Conservation (phyloP, 2,113 vertebrate species). For the Anas platyrhynchos region DNA sequence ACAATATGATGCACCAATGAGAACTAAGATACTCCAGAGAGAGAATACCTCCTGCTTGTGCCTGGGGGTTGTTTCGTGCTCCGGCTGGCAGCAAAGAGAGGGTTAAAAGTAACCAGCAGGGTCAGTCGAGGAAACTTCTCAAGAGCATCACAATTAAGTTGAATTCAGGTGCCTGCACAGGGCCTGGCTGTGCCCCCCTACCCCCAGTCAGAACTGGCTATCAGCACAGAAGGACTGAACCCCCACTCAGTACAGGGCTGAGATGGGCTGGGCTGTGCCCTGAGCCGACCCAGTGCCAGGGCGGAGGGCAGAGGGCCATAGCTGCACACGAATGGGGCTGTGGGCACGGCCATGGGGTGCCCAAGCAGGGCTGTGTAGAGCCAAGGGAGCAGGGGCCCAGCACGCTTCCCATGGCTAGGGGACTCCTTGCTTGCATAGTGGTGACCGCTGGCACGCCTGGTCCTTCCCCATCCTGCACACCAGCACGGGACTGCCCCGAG, state of each 20-base stretch:
- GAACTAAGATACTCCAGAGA: constrained; percentile 65
- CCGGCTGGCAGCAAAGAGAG: constrained; percentile 86
- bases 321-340: background rate
- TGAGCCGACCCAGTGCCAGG: background rate
- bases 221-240: background rate
- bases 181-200: background rate
- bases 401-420: background rate
- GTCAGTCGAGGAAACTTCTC: constrained; percentile 71
- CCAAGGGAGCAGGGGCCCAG: background rate
- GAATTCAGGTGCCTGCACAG: background rate
- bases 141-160: constrained; percentile 21
- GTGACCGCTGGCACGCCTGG: background rate
- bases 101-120: constrained; percentile 80
- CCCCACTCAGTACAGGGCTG: background rate
- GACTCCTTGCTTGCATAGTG: background rate
- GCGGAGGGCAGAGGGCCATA: background rate
- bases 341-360: background rate
- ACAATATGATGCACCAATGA: constrained; percentile 49
- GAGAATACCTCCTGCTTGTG: constrained; percentile 96
- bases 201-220: background rate
- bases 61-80: constrained; percentile 92
- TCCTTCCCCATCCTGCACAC: background rate
- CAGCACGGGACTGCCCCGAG: background rate
- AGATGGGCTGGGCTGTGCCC: background rate
- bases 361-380: too few species aligned